These are phyloP conservation scores for Pimephales promelas DNA, from an alignment of 2,113 vertebrate genomes.

Conservation along the genomic window DNA sequence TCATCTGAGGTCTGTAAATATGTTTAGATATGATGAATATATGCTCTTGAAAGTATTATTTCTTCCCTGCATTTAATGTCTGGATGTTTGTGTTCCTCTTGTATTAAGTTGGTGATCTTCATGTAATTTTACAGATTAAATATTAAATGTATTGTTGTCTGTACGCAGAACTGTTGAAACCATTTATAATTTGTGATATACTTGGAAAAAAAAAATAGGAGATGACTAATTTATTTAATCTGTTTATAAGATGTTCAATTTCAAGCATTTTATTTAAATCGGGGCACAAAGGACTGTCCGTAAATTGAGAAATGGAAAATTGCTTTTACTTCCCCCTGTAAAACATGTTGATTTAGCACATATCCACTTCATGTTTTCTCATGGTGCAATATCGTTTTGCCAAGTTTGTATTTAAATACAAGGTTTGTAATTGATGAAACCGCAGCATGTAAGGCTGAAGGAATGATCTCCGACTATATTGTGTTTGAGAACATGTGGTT, in stretches of 20 bases:
- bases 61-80: constrained; percentile 62
- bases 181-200: constrained; percentile 47
- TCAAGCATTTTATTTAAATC: constrained; percentile 10
- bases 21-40: constrained; percentile 45
- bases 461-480: background rate
- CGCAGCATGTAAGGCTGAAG: background rate
- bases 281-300: background rate
- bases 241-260: constrained; percentile 30
- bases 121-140: constrained; percentile 55
- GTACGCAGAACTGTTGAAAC: constrained; percentile 53
- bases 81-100: constrained; percentile 68
- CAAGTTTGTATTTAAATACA: background rate
- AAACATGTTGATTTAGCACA: background rate
- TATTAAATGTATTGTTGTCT: constrained; percentile 57
- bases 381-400: constrained; percentile 26
- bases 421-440: constrained; percentile 5
- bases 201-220: background rate
- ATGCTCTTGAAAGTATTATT: constrained; percentile 53
- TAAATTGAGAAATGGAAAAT: constrained; percentile 42
- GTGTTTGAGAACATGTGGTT: constrained; percentile 4
- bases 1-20: constrained; percentile 54
- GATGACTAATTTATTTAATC: constrained; percentile 35
- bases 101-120: constrained; percentile 60
- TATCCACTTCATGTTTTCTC: constrained; percentile 4
- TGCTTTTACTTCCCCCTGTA: background rate